Percentiles rank a stretch among this genome's conserved stretches.
phyloP scores from a whole-genome alignment of 2,888 invertebrate genomes.

The Plebejus argus region DNA sequence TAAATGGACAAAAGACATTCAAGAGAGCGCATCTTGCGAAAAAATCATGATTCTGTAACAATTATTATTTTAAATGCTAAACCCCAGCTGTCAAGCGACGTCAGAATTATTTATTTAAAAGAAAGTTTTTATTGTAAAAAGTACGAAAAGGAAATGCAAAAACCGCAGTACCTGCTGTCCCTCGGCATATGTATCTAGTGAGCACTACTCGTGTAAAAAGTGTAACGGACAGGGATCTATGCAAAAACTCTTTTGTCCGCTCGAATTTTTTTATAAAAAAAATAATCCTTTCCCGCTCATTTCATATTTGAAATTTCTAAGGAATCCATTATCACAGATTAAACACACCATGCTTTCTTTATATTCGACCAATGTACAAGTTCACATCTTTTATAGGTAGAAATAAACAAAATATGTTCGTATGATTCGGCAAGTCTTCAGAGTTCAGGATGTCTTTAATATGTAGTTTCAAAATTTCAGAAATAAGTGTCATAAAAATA shows the following conservation, averaged over 20 bases:
- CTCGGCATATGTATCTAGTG: constrained; percentile 67
- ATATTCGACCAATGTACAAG: not conserved
- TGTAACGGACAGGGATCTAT: constrained; percentile 22
- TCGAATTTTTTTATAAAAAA: constrained; percentile 25
- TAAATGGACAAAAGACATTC: constrained; percentile 13
- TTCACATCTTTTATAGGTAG: not conserved
- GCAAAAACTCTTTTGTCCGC: constrained; percentile 27
- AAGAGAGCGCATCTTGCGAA: constrained; percentile 26
- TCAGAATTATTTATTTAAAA: constrained; percentile 80
- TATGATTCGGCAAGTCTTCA: not conserved
- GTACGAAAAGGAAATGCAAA: constrained; percentile 79
- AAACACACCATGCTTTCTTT: constrained; percentile 19
- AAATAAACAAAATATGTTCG: not conserved
- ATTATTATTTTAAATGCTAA: constrained; percentile 75
- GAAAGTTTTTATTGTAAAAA: constrained; percentile 81
- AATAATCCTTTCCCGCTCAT: constrained; percentile 20
- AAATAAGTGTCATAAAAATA: too few relatives aligned
- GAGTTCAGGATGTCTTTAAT: not conserved
- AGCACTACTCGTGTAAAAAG: constrained; percentile 23
- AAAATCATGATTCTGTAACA: constrained; percentile 47
- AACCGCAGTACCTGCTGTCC: constrained; percentile 72
- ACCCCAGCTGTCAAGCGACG: constrained; percentile 75
- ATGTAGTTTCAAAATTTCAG: too few relatives aligned
- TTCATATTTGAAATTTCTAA: constrained; percentile 25
- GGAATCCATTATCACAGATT: constrained; percentile 27